These are phyloP conservation scores for Corvus cornix DNA, from an alignment of 2,113 vertebrate genomes.

Conservation along the genomic window DNA sequence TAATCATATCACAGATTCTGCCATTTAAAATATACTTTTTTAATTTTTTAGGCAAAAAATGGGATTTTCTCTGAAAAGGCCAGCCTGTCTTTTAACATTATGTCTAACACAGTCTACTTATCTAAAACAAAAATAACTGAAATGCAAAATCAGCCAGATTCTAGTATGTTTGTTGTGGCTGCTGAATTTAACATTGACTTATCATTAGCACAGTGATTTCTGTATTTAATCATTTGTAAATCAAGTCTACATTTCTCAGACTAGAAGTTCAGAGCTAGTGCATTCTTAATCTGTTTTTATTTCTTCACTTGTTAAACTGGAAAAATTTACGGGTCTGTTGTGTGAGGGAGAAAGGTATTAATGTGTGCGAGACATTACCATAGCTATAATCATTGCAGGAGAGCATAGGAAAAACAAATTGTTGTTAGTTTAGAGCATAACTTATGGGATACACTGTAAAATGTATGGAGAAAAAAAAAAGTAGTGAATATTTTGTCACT, in stretches of 20 bases:
- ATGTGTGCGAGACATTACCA: neutral
- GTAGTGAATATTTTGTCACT: neutral
- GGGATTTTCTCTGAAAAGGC: neutral
- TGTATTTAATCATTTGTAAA: neutral
- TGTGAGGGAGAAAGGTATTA: neutral
- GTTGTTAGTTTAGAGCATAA: neutral
- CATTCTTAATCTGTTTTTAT: neutral
- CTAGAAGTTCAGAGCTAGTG: neutral
- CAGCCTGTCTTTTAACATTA: neutral
- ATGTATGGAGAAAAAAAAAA: rapidly evolving
- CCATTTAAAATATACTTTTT: neutral
- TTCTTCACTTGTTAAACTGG: neutral
- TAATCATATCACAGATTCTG: neutral
- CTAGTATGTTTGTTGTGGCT: neutral
- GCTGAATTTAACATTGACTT: neutral
- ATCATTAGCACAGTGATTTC: neutral
- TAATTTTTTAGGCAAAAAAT: neutral
- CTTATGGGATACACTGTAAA: neutral
- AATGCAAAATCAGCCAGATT: neutral
- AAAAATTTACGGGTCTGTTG: neutral
- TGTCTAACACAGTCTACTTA: neutral
- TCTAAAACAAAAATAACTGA: neutral
- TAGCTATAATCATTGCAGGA: neutral
- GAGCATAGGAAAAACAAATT: neutral
- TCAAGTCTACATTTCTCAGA: neutral